Percentiles rank a stretch among this genome's conserved stretches.
Conservation (phyloP, 2,113 vertebrate genomes). For the Picathartes gymnocephalus region DNA sequence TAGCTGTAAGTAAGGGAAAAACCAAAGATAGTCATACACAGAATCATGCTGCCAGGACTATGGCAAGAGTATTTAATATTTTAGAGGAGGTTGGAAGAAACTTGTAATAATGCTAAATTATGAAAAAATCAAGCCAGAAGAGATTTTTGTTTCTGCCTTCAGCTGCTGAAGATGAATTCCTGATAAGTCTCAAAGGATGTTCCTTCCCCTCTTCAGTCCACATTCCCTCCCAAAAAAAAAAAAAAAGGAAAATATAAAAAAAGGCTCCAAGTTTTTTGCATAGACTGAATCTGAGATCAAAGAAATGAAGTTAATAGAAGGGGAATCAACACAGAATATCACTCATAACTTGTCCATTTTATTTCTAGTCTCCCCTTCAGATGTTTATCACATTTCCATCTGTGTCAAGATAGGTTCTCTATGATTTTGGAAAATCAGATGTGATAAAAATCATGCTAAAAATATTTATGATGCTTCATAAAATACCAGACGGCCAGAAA, state of each 20-base stretch:
- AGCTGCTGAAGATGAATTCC: background rate
- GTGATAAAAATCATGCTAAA: slow-evolving; percentile 29
- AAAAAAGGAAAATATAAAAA: background rate
- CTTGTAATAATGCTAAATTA: background rate
- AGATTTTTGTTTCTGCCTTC: background rate
- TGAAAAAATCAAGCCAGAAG: background rate
- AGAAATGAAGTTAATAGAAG: background rate
- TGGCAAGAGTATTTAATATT: background rate
- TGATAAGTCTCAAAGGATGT: background rate
- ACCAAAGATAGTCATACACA: background rate
- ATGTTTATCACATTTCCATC: background rate
- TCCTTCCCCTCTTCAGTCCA: background rate
- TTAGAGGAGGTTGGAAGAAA: background rate
- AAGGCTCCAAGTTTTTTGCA: background rate
- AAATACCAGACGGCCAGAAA: slow-evolving; percentile 39
- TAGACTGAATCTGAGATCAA: background rate
- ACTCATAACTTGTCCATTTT: background rate
- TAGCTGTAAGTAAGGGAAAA: background rate
- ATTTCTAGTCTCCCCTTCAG: background rate
- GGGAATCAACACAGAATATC: background rate
- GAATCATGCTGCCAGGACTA: background rate
- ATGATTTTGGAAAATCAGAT: slow-evolving; percentile 1
- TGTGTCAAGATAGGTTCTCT: background rate
- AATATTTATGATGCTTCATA: slow-evolving; percentile 40
- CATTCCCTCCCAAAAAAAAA: no score